Evolutionary conservation across 2,888 invertebrate species (phyloP).

Genomic region (Campoplex nolae): DNA sequence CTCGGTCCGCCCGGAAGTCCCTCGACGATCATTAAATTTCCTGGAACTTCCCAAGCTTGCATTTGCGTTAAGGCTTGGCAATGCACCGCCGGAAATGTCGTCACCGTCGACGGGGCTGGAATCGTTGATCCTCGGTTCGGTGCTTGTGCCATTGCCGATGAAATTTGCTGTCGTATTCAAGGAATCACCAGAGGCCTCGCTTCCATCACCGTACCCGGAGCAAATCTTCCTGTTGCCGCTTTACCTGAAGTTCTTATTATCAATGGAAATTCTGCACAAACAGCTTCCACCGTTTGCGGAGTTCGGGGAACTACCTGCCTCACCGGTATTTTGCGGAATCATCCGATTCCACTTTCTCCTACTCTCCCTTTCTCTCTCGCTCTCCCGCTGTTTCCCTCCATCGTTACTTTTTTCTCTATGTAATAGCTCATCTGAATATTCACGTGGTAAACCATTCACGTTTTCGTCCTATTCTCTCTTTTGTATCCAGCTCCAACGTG

Average conservation of each 20-base stretch:
- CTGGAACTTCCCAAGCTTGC: constrained; percentile 79
- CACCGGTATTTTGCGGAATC: constrained; percentile 69
- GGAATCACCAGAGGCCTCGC: constrained; percentile 58
- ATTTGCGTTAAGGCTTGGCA: constrained; percentile 76
- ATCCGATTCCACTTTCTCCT: constrained; percentile 14
- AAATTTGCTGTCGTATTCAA: constrained; percentile 78
- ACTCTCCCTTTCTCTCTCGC: background rate
- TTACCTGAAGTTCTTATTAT: constrained; percentile 49
- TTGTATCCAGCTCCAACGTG: constrained; percentile 61
- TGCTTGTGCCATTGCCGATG: constrained; percentile 78
- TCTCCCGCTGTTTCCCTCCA: background rate
- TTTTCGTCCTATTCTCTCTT: constrained; percentile 29
- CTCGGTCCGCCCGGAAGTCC: constrained; percentile 87
- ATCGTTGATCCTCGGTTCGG: constrained; percentile 80
- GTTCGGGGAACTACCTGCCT: constrained; percentile 72
- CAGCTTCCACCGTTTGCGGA: constrained; percentile 73
- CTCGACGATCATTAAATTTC: constrained; percentile 77
- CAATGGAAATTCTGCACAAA: constrained; percentile 46
- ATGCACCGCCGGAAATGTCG: constrained; percentile 75
- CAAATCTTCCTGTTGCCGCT: background rate
- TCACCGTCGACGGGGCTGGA: constrained; percentile 75
- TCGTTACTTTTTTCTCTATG: background rate
- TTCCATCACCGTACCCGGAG: background rate
- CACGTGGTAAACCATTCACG: background rate
- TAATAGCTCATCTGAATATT: background rate